Base-by-base conservation (phyloP, 2,113 vertebrate species). In the Mobula hypostoma region DNA sequence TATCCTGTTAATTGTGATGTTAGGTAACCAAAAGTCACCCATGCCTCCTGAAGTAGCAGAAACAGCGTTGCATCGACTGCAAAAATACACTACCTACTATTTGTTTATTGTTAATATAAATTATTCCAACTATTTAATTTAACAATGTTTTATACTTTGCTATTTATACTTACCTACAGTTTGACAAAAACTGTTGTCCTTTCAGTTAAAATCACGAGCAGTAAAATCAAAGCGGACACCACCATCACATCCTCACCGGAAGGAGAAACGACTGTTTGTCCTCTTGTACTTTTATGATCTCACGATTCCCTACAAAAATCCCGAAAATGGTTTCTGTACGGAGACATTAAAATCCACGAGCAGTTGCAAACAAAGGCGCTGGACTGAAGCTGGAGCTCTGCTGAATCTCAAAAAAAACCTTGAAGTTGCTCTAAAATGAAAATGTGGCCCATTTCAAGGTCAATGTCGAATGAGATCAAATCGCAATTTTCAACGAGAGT, bases 211-310 rank as follows among this genome's bases (percentile, higher is more conserved):
- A 74, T 74, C 91, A 74, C 40, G 91, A 74, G 91, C 91, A 56
- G 9, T 56, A 48, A 79, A 94, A 58, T 76, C 40, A 94, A 94
- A 94, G 88, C 80, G 91, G 80, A 94, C 77, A 95, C 94, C 94
- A 94, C 95, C 95, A 95, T 94, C 94, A 58, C 48, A 74, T 63
- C 90, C 40, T 94, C 94, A 94, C 94, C 95, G 94, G 95, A 95
- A 95, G 95, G 78, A 94, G 94, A 94, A 88, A 92, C 91, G 94
- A 95, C 94, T 94, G 94, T 63, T 94, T 63, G 94, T 93, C 85
- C 95, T 77, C 48, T 77, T 94, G 61, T 93, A 56, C 11, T 94
- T 96, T 95, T 95, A 95, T 87, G 94, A 95, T 74, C 90, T 40
- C 63, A 92, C 90, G 17, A 72, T 48, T 94, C 94, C 94, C 94